Base-by-base conservation (phyloP, 1,140 invertebrate species). In the Phthorimaea operculella region DNA sequence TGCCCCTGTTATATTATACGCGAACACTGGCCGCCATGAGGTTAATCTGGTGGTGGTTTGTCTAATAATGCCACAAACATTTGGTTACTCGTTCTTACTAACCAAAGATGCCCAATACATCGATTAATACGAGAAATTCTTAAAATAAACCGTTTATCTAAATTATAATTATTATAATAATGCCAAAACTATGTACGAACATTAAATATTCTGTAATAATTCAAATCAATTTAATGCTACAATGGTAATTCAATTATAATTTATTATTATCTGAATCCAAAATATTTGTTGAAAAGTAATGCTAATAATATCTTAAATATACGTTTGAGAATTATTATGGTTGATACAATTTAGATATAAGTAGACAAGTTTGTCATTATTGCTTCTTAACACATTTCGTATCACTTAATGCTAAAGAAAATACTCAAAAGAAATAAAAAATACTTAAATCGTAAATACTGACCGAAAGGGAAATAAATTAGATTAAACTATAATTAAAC, bases 401-500 rank as follows among this genome's bases (percentile, higher is more conserved):
- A 70, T 59, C 59, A 62, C 66, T 66, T 39, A 39, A 39, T 12
- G 62, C 58, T 65, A 61, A 64, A 66, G 64, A 69, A 64, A 72
- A 77, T 74, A 75, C 69, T 75, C 65, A 61, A 68, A 55, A 59
- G 63, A 70, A 66, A 70, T 63, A 56, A 68, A 72, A 80, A 84
- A 81, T 80, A 83, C 81, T 83, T 80, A 83, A 70, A 76, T 67
- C 72, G 72, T 82, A 79, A 85, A 85, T 85, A 85, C 82, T 85
- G 82, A 85, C 82, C 82, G 75, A 85, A 79, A 76, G 72, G 72
- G 79, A 77, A 81, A 75, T 73, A 80, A 82, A 83, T 83, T 83
- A 85, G 74, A 77, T 74, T 42, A 11, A 70, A 77, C 68, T 76
- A 81, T 72, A 67, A 64, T 74, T 76, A 72, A 70, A 78, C 44